A percentile compares a stretch with the other conserved stretches of the same genome.
phyloP scores from a whole-genome alignment of 2,797 vertebrate genomes.

The Aeoliscus strigatus region DNA sequence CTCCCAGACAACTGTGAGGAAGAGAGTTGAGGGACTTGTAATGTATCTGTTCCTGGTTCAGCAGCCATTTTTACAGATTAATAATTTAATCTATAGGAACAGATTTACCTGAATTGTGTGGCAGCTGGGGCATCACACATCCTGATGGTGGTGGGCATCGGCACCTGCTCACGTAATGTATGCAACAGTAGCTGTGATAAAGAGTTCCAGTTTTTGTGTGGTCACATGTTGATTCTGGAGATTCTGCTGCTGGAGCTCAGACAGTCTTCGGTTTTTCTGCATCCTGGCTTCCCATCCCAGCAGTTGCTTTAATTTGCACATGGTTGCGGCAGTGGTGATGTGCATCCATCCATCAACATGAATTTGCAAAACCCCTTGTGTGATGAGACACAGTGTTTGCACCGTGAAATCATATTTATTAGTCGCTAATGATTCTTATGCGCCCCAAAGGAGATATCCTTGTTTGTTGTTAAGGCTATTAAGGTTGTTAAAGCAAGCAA shows the following conservation, averaged over 20 bases:
- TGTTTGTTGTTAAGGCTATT: constrained; percentile 1
- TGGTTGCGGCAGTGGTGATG: constrained; percentile 28
- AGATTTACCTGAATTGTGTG: constrained; percentile 17
- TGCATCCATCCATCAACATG: constrained; percentile 26
- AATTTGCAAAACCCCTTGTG: constrained; percentile 28
- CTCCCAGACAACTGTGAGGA: no score
- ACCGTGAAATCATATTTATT: constrained; percentile 16
- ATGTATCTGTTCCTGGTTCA: background rate
- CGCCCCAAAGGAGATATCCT: constrained; percentile 3
- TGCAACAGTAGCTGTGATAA: constrained; percentile 26
- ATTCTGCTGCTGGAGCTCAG: constrained; percentile 14
- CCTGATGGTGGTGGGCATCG: constrained; percentile 24
- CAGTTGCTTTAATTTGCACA: constrained; percentile 28
- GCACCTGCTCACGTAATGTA: constrained; percentile 49
- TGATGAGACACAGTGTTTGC: constrained; percentile 10
- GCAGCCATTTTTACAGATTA: constrained; percentile 37
- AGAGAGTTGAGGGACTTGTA: no score
- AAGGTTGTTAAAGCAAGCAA: constrained; percentile 1
- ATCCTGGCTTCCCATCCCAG: constrained; percentile 26
- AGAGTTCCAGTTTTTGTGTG: constrained; percentile 12
- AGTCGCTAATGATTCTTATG: constrained; percentile 25
- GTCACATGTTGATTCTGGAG: constrained; percentile 20
- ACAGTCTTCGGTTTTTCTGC: constrained; percentile 26
- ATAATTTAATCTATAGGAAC: constrained; percentile 44
- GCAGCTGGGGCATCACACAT: constrained; percentile 32